Conservation (phyloP, 2,888 invertebrate genomes). For the Ferrisia virgata region DNA sequence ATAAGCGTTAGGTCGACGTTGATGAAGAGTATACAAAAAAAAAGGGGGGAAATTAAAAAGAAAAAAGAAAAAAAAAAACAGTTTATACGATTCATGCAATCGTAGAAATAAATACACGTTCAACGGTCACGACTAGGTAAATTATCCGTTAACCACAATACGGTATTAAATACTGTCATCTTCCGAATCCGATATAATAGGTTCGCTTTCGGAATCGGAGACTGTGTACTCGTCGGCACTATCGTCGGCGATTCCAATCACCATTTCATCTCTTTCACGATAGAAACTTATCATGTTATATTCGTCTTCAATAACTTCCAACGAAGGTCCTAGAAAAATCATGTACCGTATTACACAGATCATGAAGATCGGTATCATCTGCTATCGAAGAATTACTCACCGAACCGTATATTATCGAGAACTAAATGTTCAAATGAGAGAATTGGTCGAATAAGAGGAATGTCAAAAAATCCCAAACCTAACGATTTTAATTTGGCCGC, state of each 20-base stretch:
- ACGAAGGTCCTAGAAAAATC: conserved; percentile 45
- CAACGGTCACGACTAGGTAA: conserved; percentile 6
- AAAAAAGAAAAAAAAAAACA: not conserved
- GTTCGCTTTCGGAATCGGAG: conserved; percentile 35
- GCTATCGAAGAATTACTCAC: not conserved
- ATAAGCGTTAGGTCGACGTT: not conserved
- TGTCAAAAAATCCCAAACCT: conserved; percentile 47
- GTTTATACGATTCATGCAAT: not conserved
- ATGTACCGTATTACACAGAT: not conserved
- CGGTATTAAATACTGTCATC: not conserved
- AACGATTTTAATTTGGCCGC: conserved; percentile 47
- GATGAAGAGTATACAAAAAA: not conserved
- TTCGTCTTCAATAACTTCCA: conserved; percentile 47
- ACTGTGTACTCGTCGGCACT: conserved; percentile 19
- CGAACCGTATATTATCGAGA: conserved; percentile 39
- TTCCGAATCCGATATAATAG: conserved; percentile 21
- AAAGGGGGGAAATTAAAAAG: not conserved
- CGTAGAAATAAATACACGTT: not conserved
- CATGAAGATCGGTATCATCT: too few species aligned
- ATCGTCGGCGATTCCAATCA: conserved; percentile 24
- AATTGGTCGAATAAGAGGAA: conserved; percentile 46
- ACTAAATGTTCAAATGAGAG: conserved; percentile 46
- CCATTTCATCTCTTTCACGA: conserved; percentile 29
- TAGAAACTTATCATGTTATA: conserved; percentile 47
- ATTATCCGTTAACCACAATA: not conserved